A percentile compares a stretch with the other conserved stretches of the same genome.
Conservation (phyloP, 2,888 invertebrate genomes). For the Lamproptera curius region DNA sequence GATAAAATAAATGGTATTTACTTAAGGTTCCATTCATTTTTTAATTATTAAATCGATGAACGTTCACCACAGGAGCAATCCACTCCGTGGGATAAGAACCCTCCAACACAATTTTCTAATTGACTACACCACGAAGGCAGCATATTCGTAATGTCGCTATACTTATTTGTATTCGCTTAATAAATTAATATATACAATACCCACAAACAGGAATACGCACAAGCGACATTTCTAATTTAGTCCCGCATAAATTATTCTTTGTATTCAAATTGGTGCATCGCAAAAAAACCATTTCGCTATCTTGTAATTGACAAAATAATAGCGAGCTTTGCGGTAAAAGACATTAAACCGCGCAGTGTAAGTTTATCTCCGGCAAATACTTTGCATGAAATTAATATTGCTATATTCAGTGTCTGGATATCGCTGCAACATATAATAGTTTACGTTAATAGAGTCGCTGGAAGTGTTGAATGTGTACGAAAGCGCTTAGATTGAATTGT, state of each 20-base stretch:
- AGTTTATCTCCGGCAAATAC: constrained; percentile 18
- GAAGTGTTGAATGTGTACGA: no score
- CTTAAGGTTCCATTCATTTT: no score
- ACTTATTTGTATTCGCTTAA: no score
- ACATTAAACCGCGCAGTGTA: constrained; percentile 13
- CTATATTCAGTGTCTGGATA: constrained; percentile 20
- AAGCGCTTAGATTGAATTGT: no score
- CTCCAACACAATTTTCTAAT: no score
- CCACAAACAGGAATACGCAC: not conserved
- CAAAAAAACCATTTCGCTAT: constrained; percentile 6
- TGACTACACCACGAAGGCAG: no score
- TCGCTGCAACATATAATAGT: constrained; percentile 19
- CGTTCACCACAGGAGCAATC: no score
- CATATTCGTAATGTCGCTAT: no score
- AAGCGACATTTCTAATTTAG: constrained; percentile 3
- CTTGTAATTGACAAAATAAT: constrained; percentile 21
- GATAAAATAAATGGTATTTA: no score
- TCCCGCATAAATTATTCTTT: constrained; percentile 12
- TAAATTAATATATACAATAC: no score
- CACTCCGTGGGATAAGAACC: no score
- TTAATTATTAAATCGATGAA: no score
- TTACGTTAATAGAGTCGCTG: constrained; percentile 10
- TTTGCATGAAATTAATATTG: constrained; percentile 21
- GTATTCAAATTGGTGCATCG: constrained; percentile 14
- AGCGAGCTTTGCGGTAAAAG: constrained; percentile 14